Base-by-base conservation (phyloP, 2,113 vertebrate species). In the Vulpes vulpes region DNA sequence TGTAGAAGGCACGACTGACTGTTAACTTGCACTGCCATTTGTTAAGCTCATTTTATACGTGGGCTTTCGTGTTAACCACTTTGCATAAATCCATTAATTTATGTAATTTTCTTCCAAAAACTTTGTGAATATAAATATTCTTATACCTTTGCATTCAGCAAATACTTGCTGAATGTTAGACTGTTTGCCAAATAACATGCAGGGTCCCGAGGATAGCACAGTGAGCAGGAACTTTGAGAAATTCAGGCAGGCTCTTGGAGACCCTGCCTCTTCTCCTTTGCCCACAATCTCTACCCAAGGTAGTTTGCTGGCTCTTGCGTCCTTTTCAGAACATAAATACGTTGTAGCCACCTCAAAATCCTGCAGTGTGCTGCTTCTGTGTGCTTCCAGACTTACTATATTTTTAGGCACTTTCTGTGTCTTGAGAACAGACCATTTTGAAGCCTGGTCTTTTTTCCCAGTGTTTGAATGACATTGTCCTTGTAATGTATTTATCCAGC, bases 171-270 rank as follows among this genome's bases (percentile, higher is more conserved):
- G 8, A 51, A 62, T 92, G 19, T 55, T 59, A 16, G 49, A 71
- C 17, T 80, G 78, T 78, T 78, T 92, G 32, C 80, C 8, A 51
- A 62, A 11, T 14, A 90, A 12, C 49, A 1, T 51, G 49, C 6
- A 74, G 94, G 57, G 62, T 74, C 79, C 55, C 35, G 20, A 86
- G 73, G 71, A n/a, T 82, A 79, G 95, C 94, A 62, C 27, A 69
- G 53, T 64, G 53, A 88, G 10, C 32, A n/a, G 17, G 43, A 86
- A 11, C 51, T 38, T 55, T 16, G 86, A 90, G 67, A 83, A 87
- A 38, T 90, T 64, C 23, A 5, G 69, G n/a, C 17, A 30, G 30
- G 7, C 19, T 27, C 76, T 91, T 76, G 86, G 78, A 85, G 43
- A 89, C 1, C 30, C 22, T 71, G 2, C 43, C 11, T 49, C n/a